phyloP scores from a whole-genome alignment of 1,140 invertebrate species.

The Drosophila pandora region DNA sequence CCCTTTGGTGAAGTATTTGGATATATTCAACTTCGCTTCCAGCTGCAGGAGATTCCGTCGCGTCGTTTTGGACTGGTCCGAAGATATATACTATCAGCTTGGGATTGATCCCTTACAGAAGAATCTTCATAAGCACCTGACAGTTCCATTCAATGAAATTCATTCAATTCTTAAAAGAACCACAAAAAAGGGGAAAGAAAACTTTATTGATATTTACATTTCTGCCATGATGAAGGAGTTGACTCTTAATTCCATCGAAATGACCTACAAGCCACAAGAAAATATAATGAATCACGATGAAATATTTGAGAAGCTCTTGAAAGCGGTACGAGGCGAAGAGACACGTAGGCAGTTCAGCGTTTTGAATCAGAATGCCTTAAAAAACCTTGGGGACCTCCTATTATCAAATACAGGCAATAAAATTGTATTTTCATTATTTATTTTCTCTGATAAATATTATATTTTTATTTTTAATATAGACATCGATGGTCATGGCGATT shows the following conservation, averaged over 20 bases:
- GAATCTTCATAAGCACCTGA: neutral
- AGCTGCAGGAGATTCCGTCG: neutral
- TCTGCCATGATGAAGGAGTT: conserved; percentile 5
- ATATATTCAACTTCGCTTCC: conserved; percentile 18
- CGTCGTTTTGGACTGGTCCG: conserved; percentile 6
- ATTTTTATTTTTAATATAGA: neutral
- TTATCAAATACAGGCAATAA: neutral
- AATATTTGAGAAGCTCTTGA: conserved; percentile 9
- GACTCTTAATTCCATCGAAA: neutral
- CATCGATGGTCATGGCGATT: neutral
- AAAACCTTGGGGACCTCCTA: neutral
- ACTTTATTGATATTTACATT: conserved; percentile 2
- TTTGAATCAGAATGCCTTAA: neutral
- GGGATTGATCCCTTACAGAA: conserved; percentile 7
- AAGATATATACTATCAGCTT: neutral
- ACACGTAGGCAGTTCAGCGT: neutral
- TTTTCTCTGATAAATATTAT: neutral
- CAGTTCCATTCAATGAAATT: conserved; percentile 2
- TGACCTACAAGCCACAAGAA: neutral
- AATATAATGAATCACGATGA: neutral
- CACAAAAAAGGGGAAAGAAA: neutral
- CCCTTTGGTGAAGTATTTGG: conserved; percentile 9
- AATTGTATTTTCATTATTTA: neutral
- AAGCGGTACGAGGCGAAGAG: neutral
- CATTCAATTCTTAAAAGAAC: neutral